Conservation (phyloP, 2,797 vertebrate species). For the Caiman crocodilus region DNA sequence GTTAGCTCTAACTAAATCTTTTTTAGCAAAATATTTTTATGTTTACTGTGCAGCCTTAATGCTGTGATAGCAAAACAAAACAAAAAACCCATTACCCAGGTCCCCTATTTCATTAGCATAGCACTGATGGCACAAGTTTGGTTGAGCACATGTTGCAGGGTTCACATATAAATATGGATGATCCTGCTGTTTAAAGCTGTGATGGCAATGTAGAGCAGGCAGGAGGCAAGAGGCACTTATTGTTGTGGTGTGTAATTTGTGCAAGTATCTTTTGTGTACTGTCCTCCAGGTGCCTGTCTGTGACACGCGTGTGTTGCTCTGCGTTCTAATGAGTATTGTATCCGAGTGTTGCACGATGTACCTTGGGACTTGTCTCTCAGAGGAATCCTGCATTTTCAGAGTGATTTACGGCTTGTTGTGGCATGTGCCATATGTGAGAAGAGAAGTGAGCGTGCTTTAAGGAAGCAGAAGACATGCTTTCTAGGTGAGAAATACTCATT, state of each 20-base stretch:
- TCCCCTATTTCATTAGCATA: constrained; percentile 54
- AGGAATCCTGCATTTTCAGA: constrained; percentile 8
- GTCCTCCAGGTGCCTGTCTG: background rate
- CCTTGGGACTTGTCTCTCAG: constrained; percentile 7
- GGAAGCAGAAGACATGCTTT: constrained; percentile 57
- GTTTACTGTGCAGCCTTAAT: constrained; percentile 62
- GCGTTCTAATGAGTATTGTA: constrained; percentile 24
- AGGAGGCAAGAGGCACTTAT: background rate
- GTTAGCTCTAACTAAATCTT: too few species aligned
- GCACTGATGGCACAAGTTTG: constrained; percentile 47
- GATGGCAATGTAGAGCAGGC: background rate
- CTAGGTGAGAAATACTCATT: constrained; percentile 73
- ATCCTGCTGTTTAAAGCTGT: constrained; percentile 22
- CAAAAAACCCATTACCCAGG: too few species aligned
- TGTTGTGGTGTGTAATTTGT: background rate
- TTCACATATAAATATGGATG: constrained; percentile 56
- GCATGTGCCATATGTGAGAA: constrained; percentile 21
- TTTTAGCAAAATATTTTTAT: constrained; percentile 27
- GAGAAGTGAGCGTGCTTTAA: background rate
- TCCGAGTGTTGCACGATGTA: background rate
- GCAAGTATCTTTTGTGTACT: constrained; percentile 10
- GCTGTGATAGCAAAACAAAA: constrained; percentile 63
- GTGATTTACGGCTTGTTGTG: constrained; percentile 36
- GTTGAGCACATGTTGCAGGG: constrained; percentile 48
- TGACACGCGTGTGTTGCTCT: background rate